Evolutionary conservation across 2,113 vertebrate species (phyloP).

Genomic region (Pipa parva): DNA sequence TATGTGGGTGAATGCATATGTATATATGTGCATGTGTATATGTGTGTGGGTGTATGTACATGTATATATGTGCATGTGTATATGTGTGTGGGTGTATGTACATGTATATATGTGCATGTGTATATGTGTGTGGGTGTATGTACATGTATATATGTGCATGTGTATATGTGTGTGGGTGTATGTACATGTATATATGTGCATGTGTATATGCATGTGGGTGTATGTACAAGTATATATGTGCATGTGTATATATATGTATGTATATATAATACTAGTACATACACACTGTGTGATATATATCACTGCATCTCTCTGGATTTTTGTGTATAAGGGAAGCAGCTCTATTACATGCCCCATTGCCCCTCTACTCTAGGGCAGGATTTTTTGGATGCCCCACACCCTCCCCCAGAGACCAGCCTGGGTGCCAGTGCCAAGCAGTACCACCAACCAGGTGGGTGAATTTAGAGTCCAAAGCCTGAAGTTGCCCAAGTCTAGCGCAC

Average conservation of each 20-base stretch:
- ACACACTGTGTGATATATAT: too few species aligned
- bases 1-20: neutral
- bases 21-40: neutral
- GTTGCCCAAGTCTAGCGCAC: conserved; percentile 1
- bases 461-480: neutral
- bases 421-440: too few species aligned
- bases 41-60: neutral
- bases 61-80: neutral
- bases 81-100: neutral
- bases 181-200: neutral
- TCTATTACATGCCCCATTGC: too few species aligned
- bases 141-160: neutral
- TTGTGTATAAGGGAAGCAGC: too few species aligned
- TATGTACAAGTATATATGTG: neutral
- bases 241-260: neutral
- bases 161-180: neutral
- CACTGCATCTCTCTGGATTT: too few species aligned
- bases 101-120: neutral
- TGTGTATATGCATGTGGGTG: neutral
- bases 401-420: too few species aligned
- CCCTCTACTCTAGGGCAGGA: too few species aligned
- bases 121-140: neutral
- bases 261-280: neutral
- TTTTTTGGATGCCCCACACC: too few species aligned
- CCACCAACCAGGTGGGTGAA: neutral